These are phyloP conservation scores for Prorops nasuta DNA, from an alignment of 1,140 invertebrate genomes.

Conservation along the genomic window DNA sequence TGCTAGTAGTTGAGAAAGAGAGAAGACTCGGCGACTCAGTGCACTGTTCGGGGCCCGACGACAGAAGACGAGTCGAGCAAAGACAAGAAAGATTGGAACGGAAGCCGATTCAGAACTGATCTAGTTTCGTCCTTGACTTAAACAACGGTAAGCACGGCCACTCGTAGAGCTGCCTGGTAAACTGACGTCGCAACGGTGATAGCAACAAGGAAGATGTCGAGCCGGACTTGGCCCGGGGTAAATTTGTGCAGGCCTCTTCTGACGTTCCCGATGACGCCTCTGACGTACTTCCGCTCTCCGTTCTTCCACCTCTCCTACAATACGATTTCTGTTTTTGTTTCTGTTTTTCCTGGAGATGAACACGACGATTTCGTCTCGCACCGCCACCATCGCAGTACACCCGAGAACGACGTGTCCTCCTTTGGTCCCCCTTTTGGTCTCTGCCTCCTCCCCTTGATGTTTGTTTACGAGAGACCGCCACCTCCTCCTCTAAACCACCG, in stretches of 20 bases:
- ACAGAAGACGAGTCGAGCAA: no score
- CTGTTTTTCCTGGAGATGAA: neutral
- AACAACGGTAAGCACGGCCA: slow-evolving; percentile 48
- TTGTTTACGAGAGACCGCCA: slow-evolving; percentile 44
- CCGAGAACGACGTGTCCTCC: neutral
- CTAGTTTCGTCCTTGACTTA: slow-evolving; percentile 54
- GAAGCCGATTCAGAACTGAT: slow-evolving; percentile 30
- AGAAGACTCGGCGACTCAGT: no score
- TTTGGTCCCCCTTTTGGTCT: neutral
- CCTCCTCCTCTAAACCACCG: slow-evolving; percentile 45
- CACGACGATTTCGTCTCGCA: neutral
- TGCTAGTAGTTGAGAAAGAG: no score
- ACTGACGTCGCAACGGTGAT: slow-evolving; percentile 45
- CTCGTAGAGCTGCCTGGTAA: slow-evolving; percentile 47
- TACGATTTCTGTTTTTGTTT: neutral
- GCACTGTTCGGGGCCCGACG: no score
- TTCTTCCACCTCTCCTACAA: no score
- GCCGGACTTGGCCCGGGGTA: no score
- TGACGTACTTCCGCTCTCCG: no score
- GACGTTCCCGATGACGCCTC: slow-evolving; percentile 23
- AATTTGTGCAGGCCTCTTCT: neutral
- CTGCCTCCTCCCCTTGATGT: neutral
- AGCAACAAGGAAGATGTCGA: slow-evolving; percentile 12
- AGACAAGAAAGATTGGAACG: no score
- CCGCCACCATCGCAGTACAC: slow-evolving; percentile 32